phyloP scores from a whole-genome alignment of 1,140 invertebrate species.

The Sycobia sp. region DNA sequence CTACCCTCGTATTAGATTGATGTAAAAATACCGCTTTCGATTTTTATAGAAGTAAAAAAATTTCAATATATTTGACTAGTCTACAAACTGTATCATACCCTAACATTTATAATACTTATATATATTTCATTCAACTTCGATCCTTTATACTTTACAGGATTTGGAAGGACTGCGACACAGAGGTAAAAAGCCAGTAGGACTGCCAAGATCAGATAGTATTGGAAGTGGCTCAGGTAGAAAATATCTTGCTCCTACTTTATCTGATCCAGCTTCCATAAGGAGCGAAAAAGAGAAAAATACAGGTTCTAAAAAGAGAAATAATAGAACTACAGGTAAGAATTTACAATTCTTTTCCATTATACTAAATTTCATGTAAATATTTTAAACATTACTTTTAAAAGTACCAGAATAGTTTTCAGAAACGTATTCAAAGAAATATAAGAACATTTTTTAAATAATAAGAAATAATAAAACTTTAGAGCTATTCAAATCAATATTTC shows the following conservation, averaged over 20 bases:
- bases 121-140: too few species aligned
- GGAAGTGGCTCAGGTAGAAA: constrained; percentile 81
- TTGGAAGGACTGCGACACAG: constrained; percentile 47
- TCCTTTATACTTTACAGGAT: constrained; percentile 44
- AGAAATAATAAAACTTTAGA: too few species aligned
- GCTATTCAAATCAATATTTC: neutral
- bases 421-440: too few species aligned
- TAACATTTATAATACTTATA: neutral
- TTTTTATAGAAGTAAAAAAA: neutral
- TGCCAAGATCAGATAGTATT: constrained; percentile 78
- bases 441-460: too few species aligned
- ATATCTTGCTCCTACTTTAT: constrained; percentile 85
- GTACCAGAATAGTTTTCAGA: too few species aligned
- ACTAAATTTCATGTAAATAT: too few species aligned
- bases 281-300: constrained; percentile 73
- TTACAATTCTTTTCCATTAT: constrained; percentile 22
- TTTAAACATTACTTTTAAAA: too few species aligned
- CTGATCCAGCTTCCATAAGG: constrained; percentile 77
- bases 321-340: constrained; percentile 65
- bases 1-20: too few species aligned
- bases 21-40: neutral
- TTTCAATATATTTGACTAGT: neutral
- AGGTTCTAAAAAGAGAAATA: constrained; percentile 70
- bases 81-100: neutral
- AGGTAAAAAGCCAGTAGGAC: constrained; percentile 61